A percentile compares a stretch with the other conserved stretches of the same genome.
Conservation (phyloP, 2,888 invertebrate species). For the Ommatoiulus sabulosus region DNA sequence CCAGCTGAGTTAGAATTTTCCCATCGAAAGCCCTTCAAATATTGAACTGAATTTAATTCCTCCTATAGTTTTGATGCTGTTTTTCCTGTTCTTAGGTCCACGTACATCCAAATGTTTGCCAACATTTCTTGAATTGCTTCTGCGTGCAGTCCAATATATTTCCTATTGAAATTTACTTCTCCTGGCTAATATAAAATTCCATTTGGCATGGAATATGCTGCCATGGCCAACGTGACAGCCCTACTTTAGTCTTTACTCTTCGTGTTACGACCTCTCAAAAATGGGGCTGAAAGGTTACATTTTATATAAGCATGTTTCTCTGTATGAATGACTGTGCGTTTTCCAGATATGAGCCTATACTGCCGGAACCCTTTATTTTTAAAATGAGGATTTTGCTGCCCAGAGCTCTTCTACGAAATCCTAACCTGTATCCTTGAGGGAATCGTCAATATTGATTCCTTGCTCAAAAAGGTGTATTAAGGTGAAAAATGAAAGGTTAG, state of each 20-base stretch:
- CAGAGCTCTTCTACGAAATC: constrained; percentile 15
- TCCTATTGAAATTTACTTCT: constrained; percentile 38
- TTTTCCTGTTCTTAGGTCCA: background rate
- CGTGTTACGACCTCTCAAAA: constrained; percentile 45
- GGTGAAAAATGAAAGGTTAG: constrained; percentile 45
- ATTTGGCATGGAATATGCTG: background rate
- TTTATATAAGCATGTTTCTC: constrained; percentile 7
- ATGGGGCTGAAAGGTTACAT: constrained; percentile 43
- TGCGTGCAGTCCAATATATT: constrained; percentile 11
- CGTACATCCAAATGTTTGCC: background rate
- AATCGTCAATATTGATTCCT: constrained; percentile 45
- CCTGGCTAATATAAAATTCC: constrained; percentile 34
- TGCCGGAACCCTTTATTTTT: background rate
- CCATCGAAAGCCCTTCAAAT: background rate
- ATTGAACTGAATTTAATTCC: background rate
- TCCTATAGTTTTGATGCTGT: background rate
- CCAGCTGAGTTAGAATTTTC: background rate
- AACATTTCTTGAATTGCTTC: background rate
- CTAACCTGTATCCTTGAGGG: constrained; percentile 17
- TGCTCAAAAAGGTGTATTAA: constrained; percentile 41
- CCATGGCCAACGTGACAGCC: background rate
- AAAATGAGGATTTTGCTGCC: constrained; percentile 36
- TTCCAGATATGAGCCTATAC: background rate
- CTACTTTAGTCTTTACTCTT: constrained; percentile 23
- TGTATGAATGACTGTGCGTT: constrained; percentile 12